Evolutionary conservation across 2,888 invertebrate species (phyloP), one percentile per base, ranked within the genome.

Genomic region (Acanthosoma haemorrhoidale): DNA sequence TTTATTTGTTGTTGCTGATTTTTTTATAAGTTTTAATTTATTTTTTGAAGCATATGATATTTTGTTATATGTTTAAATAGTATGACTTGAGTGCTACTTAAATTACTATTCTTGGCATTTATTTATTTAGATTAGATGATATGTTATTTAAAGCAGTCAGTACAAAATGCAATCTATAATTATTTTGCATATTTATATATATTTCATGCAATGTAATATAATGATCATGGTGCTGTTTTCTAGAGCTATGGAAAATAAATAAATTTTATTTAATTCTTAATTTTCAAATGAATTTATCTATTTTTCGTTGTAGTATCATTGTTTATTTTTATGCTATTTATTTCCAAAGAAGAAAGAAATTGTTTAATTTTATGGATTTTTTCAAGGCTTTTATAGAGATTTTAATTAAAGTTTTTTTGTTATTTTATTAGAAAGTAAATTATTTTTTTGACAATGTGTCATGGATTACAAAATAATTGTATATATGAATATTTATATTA

Each of bases 1-100:
- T 67, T 67, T 67, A 67, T 67, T 67, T 57, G 51, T 67, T 67
- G 67, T 67, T 67, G 34, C 67, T 67, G 57, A 16, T 67, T 67
- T 57, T 67, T 34, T 18, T 51, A 67, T 67, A 64, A 41, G 64
- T 64, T 64, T 64, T 64, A 64, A 64, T 41, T 64, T 64, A 64
- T 64, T 64, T n/a, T n/a, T 64, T 41, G 39, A 39, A 39, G 41
- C 25, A 64, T 64, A 61, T 61, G 34, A 61, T 61, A 61, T 41
- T 64, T 64, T 64, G 41, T 39, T 29, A 64, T 41, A 64, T 41
- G 41, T 64, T 41, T 25, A 29, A 16, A 41, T 41, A 41, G 16
- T 36, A 36, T 25, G 64, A 64, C 39, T 64, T 29, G 39, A 63
- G 16, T 64, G 64, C 41, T 64, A 39, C 64, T 39, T 64, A 41